Base-by-base conservation (phyloP, 2,113 vertebrate genomes). In the Tretioscincus oriximinensis region DNA sequence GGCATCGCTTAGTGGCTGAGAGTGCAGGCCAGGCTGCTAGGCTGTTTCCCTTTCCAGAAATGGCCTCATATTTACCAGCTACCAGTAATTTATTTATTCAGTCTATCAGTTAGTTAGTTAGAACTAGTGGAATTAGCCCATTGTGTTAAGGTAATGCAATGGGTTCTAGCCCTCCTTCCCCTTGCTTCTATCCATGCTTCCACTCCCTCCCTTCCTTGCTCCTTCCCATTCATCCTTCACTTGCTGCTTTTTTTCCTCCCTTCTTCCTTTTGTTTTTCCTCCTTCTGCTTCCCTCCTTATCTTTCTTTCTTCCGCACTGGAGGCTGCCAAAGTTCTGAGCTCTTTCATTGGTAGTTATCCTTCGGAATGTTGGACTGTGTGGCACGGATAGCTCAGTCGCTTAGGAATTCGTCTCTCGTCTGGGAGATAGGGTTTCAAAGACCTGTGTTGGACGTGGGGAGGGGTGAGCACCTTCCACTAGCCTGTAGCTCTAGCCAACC, bases 71-170 rank as follows among this genome's bases (percentile, higher is more conserved):
- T 64, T 81, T 86, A 85, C 35, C 76, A 78, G 14, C 76, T 87
- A 87, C 78, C 81, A 60, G 1, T 87, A 84, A 78, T 22, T 68
- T 78, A 76, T 75, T 63, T 61, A 31, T 70, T 84, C 70, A 49
- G 35, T 28, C n/a, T n/a, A n/a, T n/a, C n/a, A n/a, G n/a, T 29
- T 6, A 45, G 31, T 85, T 69, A 31, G 11, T 29, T 67, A 54
- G 54, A 11, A 11, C 18, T 9, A 41, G 35, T 41, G 35, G 35
- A 41, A 41, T 41, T 41, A 41, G 35, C 35, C 5, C 35, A 41
- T 41, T 41, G 35, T 41, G 35, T 41, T 41, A 41, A 41, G 35
- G 35, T 41, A 41, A 41, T 41, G 35, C 35, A 41, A 41, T 41
- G 35, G 35, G 35, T 5, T 41, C 35, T 41, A 41, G 35, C 35